Evolutionary conservation across 2,888 invertebrate species (phyloP), one percentile per base, ranked within the genome.

Genomic region (Ophion ellenae): DNA sequence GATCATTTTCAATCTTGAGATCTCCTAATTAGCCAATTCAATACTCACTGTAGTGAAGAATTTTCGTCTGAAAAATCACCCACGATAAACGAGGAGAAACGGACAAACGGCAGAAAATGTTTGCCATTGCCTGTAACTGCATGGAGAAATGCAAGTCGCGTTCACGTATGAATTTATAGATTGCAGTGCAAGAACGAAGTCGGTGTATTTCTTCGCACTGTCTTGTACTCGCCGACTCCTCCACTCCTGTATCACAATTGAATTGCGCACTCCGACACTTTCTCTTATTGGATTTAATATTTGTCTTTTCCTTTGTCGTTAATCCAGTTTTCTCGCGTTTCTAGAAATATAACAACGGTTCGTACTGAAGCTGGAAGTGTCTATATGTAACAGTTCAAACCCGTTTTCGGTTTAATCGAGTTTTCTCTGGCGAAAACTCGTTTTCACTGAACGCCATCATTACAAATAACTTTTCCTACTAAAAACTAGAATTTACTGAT

Each of bases 261-360:
- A 53, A 83, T 86, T 85, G 76, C 73, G 69, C 70, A 77, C 76
- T 64, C 32, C 66, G 53, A 74, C 64, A 71, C 79, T 83, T 74
- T 59, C 17, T 57, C 47, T 85, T 86, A 85, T 85, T 83, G 83
- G 57, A 82, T 83, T 80, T 73, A 61, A 28, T 70, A 74, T 61
- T 61, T 66, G 66, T 70, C 20, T 40, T 24, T 59, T 24, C 53
- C 36, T 70, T 57, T 57, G 63, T 73, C 69, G 32, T 73, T 83
- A 64, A 24, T 70, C 66, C 32, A 76, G 24, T 76, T 84, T 84
- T 76, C 59, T 70, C 45, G 17, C 66, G 17, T 81, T 77, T 73
- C 53, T 66, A 17, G 17, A 57, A 57, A 73, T 80, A 64, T 53
- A 71, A 79, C 32, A 53, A 71, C 17, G 53, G 24, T 78, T 40